phyloP scores from a whole-genome alignment of 1,140 invertebrate species.

The Diploscapter pachys region DNA sequence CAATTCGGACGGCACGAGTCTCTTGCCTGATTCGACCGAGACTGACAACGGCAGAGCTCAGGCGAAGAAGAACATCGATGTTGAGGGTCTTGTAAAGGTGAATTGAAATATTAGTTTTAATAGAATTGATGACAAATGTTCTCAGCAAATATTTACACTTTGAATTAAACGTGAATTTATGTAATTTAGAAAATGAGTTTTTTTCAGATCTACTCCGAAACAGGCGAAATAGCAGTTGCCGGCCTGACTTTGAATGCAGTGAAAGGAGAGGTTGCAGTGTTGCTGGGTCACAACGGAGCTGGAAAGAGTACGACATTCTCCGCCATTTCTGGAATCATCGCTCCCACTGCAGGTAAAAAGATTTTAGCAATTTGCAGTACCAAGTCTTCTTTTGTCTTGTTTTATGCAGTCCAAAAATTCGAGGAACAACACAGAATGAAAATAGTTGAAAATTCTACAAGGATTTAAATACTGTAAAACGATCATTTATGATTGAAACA shows the following conservation, averaged over 20 bases:
- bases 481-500: background rate
- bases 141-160: background rate
- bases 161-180: background rate
- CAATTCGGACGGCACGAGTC: conserved; percentile 23
- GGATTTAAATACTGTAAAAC: too few relatives aligned
- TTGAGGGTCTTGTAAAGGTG: conserved; percentile 33
- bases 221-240: conserved; percentile 18
- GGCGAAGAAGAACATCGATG: background rate
- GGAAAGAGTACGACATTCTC: conserved; percentile 47
- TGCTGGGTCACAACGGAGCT: conserved; percentile 61
- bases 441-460: background rate
- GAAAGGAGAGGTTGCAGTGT: conserved; percentile 55
- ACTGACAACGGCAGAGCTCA: conserved; percentile 2
- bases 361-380: too few relatives aligned
- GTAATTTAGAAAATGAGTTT: background rate
- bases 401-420: background rate
- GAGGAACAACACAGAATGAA: background rate
- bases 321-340: conserved; percentile 35
- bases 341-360: conserved; percentile 32
- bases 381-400: background rate
- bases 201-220: background rate
- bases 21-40: conserved; percentile 13
- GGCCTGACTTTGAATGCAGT: too few relatives aligned
- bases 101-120: conserved; percentile 9
- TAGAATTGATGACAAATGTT: background rate